Evolutionary conservation across 2,113 vertebrate species (phyloP), one percentile per base, ranked within the genome.

Genomic region (Zootoca vivipara): DNA sequence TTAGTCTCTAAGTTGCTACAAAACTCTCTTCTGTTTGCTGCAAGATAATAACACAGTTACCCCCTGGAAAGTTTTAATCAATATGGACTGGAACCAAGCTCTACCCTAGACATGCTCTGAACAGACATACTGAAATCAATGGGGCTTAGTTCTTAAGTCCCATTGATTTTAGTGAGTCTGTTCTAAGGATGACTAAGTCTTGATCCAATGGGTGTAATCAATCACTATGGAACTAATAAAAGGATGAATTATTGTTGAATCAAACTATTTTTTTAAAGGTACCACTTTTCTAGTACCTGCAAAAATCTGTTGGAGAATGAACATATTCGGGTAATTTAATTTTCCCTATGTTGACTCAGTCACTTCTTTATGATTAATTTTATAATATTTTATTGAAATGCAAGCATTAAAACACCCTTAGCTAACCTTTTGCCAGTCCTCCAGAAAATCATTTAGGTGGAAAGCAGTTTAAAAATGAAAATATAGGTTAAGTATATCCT

Each of bases 291-390:
- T 79, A 46, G 83, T 90, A 85, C 65, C 82, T 90, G 85, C 1
- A 90, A 38, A 89, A 92, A 85, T 46, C 24, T 69, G 85, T 35
- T 83, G 62, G 58, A 89, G 1, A 86, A 62, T 83, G 89, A 93
- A 87, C 58, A 80, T 7, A 40, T 84, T 67, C 3, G 38, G 78
- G 22, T 56, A 2, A 82, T 87, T 90, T 85, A 78, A 87, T 86
- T 89, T 87, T 89, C 75, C 56, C 15, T 78, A 58, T 3, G 1
- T 92, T 78, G 64, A 82, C 28, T 85, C 56, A 77, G 4, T 0
- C 82, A 81, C 86, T 52, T 86, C 90, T 87, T 74, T 67, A 80
- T 22, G 42, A 46, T n/a, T 40, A 4, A 46, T 86, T 40, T 65
- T 35, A 26, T 20, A 64, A 82, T 64, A 9, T 65, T 16, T 65